Evolutionary conservation across 2,113 vertebrate species (phyloP).

Genomic region (Pomatorhinus ruficollis): DNA sequence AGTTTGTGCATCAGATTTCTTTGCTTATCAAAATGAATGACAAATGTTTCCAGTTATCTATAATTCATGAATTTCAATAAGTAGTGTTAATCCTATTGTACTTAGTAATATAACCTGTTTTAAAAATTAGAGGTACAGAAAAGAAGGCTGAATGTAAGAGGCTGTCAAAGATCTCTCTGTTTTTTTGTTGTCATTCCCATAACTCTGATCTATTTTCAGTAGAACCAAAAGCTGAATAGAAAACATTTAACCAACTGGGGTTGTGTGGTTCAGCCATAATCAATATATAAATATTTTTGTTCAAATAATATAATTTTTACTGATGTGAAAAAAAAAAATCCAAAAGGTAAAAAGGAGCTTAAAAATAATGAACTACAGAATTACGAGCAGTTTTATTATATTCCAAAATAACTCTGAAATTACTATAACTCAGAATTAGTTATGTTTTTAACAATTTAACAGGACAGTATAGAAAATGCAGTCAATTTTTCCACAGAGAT

Average conservation of each 20-base stretch:
- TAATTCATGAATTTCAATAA: neutral
- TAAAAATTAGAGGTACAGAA: neutral
- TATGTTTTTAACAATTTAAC: neutral
- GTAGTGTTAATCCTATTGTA: neutral
- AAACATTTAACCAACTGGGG: neutral
- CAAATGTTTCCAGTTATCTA: neutral
- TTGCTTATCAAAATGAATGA: neutral
- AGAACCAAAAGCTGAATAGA: neutral
- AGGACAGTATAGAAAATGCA: neutral
- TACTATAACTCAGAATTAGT: neutral
- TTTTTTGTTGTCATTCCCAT: neutral
- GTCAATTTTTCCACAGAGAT: neutral
- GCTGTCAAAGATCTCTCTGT: neutral
- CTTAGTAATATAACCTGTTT: neutral
- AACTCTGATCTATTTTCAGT: neutral
- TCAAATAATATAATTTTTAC: neutral
- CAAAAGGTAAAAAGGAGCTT: neutral
- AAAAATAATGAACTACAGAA: neutral
- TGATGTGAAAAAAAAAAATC: neutral
- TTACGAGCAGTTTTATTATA: neutral
- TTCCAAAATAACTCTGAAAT: neutral
- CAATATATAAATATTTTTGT: neutral
- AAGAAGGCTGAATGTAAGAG: neutral
- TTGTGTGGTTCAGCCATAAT: neutral
- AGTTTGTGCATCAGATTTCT: neutral